phyloP scores from a whole-genome alignment of 2,113 vertebrate species.

The Bos javanicus region DNA sequence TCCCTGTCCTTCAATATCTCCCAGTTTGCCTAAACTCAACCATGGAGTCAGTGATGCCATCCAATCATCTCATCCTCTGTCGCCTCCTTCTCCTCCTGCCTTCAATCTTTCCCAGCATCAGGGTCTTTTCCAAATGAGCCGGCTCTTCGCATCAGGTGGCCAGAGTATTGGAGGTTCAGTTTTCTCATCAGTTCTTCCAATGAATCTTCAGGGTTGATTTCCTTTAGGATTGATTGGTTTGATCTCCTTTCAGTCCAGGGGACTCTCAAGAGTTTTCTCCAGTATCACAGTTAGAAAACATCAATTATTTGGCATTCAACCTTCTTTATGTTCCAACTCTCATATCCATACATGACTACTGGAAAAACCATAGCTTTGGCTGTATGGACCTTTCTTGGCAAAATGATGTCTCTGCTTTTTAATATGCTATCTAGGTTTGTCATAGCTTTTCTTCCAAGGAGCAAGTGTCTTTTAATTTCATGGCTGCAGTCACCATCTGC shows the following conservation, averaged over 20 bases:
- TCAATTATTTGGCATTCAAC: neutral
- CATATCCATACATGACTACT: neutral
- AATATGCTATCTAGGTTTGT: neutral
- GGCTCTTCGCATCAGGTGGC: fast-evolving
- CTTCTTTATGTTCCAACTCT: neutral
- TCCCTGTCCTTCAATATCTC: neutral
- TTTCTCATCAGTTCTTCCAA: neutral
- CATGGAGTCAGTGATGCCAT: neutral
- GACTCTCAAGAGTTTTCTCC: neutral
- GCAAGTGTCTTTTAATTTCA: neutral
- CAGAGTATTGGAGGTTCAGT: neutral
- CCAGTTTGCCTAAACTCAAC: neutral
- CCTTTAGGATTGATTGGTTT: neutral
- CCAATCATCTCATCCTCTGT: neutral
- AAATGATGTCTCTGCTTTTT: neutral
- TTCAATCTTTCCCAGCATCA: neutral
- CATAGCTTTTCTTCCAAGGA: neutral
- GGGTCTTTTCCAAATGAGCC: neutral
- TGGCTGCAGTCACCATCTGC: neutral
- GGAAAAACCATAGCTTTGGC: neutral
- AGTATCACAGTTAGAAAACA: neutral
- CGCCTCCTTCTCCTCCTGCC: neutral
- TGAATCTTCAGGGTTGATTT: neutral
- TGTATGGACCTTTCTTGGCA: neutral
- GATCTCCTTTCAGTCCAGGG: neutral